Base-by-base conservation (phyloP, 2,113 vertebrate species). In the Grantiella picta region DNA sequence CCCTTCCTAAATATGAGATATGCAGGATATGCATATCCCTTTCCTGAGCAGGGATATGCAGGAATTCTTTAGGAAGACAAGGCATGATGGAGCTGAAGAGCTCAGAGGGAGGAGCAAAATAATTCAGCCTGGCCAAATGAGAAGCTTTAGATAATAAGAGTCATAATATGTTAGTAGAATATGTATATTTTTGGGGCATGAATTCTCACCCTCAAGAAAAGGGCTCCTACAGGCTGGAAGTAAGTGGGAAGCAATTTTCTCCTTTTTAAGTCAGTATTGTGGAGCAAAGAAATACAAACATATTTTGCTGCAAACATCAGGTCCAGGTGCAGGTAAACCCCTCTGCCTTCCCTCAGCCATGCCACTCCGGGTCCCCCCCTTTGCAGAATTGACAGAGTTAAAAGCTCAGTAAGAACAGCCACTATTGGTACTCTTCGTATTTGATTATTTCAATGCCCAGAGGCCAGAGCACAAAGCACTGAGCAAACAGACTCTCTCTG, bases 391-490 rank as follows among this genome's bases (percentile, higher is more conserved):
- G 16, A 49, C 0, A 0, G 73, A 68, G 61, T 49, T 79, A 87
- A 76, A 82, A 68, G 66, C 57, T 65, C 9, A 53, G 44, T 16
- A 45, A 82, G 31, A 73, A 82, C 50, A 50, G 10, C 13, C 59
- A 16, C 42, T 53, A 7, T 15, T 84, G 45, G 27, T 31, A 31
- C 23, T 45, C 15, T 54, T 90, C 71, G 33, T 54, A n/a, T 68
- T 68, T 35, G 63, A 42, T 69, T 50, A 49, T 86, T 90, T 64
- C 70, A 44, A 15, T 1, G 25, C 36, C 59, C 53, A 49, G 59
- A 72, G 36, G 71, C 33, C 77, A 45, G 79, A 73, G 86, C 94
- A 91, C 84, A 92, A 73, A 77, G 89, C 68, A 20, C 57, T 50
- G 82, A 90, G 54, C 90, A 90, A 83, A 81, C 54, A 79, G 69